A percentile compares a stretch with the other conserved stretches of the same genome.
phyloP scores from a whole-genome alignment of 1,140 invertebrate species.

The Amyelois transitella region DNA sequence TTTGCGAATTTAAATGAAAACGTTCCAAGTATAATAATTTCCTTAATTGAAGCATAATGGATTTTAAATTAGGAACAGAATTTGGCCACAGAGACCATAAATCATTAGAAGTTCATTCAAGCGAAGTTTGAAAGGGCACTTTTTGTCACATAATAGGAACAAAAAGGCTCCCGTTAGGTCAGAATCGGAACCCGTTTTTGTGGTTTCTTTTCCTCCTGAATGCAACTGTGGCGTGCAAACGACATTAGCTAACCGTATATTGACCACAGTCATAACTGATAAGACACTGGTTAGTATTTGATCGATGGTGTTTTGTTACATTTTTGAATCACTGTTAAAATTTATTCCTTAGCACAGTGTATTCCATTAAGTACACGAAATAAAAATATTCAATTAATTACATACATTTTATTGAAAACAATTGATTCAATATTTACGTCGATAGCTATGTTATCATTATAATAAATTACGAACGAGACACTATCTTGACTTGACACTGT shows the following conservation, averaged over 20 bases:
- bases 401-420: no score
- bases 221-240: conserved; percentile 32
- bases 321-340: no score
- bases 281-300: neutral
- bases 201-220: conserved; percentile 30
- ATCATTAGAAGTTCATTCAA: neutral
- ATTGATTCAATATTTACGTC: no score
- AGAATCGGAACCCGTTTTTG: conserved; percentile 33
- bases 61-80: neutral
- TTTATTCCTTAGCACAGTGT: no score
- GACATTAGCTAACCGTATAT: conserved; percentile 35
- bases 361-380: no score
- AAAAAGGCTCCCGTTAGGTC: conserved; percentile 25
- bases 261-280: conserved; percentile 1
- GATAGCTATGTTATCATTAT: no score
- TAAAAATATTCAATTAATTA: no score
- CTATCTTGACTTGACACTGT: no score
- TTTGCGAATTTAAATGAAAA: neutral
- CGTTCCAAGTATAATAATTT: no score
- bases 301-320: neutral
- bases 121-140: neutral
- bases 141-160: conserved; percentile 11
- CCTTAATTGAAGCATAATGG: neutral
- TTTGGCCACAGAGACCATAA: neutral
- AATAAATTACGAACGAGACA: no score